Evolutionary conservation across 1,140 invertebrate genomes (phyloP).

Genomic region (Anastrepha ludens): DNA sequence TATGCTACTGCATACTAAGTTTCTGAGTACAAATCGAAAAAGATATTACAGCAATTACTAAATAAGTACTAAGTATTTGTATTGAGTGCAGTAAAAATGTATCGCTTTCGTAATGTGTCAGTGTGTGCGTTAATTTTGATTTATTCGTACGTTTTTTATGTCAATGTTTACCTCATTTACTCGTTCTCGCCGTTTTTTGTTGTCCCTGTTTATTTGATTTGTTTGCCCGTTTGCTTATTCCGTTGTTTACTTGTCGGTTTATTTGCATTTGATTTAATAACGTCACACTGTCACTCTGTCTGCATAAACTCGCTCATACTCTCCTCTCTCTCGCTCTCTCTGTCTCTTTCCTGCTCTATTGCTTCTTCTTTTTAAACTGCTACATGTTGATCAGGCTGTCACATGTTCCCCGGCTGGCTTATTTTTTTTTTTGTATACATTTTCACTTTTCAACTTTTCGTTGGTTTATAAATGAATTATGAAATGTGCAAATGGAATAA

Average conservation of each 20-base stretch:
- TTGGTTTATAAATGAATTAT: conserved; percentile 1
- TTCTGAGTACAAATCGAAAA: conserved; percentile 1
- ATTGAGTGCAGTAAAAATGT: conserved; percentile 23
- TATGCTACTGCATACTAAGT: background rate
- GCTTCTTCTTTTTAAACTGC: too few relatives aligned
- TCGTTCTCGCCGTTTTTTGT: background rate
- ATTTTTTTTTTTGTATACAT: background rate
- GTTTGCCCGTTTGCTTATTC: conserved; percentile 8
- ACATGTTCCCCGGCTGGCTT: background rate
- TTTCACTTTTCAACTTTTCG: background rate
- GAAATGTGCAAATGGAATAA: conserved; percentile 25
- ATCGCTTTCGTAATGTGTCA: conserved; percentile 17
- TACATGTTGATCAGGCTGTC: background rate
- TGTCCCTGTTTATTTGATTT: background rate
- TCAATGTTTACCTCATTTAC: background rate
- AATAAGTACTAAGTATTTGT: background rate
- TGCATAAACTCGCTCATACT: background rate
- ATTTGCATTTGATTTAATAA: conserved; percentile 45
- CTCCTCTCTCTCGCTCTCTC: background rate
- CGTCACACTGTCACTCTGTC: conserved; percentile 5
- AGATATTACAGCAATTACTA: background rate
- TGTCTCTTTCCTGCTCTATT: background rate
- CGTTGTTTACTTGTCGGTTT: conserved; percentile 28
- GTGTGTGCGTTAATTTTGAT: conserved; percentile 43
- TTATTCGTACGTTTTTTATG: background rate